Percentiles rank a stretch among this genome's conserved stretches.
These are phyloP conservation scores for Glandiceps talaboti DNA, from an alignment of 53 echinoderm and acorn worm genomes.

Conservation along the genomic window DNA sequence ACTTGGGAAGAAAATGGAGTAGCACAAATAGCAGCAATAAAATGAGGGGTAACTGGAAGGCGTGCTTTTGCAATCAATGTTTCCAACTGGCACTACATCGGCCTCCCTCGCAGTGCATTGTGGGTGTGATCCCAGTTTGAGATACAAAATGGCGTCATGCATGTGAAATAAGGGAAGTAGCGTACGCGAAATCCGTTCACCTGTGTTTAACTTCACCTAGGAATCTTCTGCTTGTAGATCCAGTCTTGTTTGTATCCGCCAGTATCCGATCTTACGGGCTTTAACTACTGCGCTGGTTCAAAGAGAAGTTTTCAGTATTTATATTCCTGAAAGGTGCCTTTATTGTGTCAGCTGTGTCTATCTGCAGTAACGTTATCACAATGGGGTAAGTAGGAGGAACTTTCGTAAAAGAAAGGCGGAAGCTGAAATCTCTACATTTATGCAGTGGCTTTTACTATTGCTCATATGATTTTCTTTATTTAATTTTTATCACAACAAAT, in stretches of 20 bases:
- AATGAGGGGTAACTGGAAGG: too few relatives aligned
- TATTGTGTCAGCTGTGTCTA: neutral
- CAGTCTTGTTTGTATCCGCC: neutral
- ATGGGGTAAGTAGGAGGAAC: too few relatives aligned
- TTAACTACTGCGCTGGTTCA: neutral
- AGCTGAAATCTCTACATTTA: too few relatives aligned
- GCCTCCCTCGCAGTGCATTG: neutral
- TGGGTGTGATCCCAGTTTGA: neutral
- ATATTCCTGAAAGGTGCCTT: neutral
- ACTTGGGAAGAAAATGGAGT: too few relatives aligned
- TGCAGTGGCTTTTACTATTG: too few relatives aligned
- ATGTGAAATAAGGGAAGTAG: constrained; percentile 6
- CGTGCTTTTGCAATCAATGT: too few relatives aligned
- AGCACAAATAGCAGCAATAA: too few relatives aligned
- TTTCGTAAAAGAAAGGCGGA: too few relatives aligned
- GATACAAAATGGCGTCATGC: constrained; percentile 15
- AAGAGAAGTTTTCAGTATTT: neutral
- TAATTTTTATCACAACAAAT: too few relatives aligned
- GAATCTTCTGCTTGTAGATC: neutral
- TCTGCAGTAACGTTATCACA: too few relatives aligned
- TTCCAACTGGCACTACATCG: neutral
- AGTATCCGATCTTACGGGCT: neutral
- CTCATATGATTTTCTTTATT: too few relatives aligned
- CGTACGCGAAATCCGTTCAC: neutral
- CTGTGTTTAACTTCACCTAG: neutral